Evolutionary conservation across 1,140 invertebrate species (phyloP).

Genomic region (Drosophila dunni): DNA sequence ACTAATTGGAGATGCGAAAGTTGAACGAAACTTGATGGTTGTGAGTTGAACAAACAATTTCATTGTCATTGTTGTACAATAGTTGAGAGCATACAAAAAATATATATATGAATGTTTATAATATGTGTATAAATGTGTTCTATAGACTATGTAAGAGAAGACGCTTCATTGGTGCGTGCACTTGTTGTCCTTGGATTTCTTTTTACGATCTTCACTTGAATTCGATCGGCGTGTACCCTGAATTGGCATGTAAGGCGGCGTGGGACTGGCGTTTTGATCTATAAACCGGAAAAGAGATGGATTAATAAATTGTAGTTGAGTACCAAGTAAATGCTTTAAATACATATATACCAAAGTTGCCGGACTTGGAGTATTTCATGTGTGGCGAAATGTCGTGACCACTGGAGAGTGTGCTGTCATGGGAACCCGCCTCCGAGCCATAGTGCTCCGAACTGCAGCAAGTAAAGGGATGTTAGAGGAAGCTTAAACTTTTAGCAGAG

Average conservation of each 20-base stretch:
- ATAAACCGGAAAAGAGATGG: slow-evolving; percentile 13
- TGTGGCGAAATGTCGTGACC: slow-evolving; percentile 69
- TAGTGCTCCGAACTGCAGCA: slow-evolving; percentile 62
- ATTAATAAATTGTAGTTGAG: slow-evolving; percentile 9
- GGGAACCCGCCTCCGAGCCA: slow-evolving; percentile 67
- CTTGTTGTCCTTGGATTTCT: slow-evolving; percentile 85
- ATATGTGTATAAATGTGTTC: slow-evolving; percentile 12
- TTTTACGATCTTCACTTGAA: slow-evolving; percentile 85
- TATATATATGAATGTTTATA: slow-evolving; percentile 20
- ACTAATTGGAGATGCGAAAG: slow-evolving; percentile 41
- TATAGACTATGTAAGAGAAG: slow-evolving; percentile 4
- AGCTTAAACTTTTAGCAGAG: no score
- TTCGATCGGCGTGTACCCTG: slow-evolving; percentile 89
- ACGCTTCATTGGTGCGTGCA: slow-evolving; percentile 82
- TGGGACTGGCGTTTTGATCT: slow-evolving; percentile 86
- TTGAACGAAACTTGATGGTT: slow-evolving; percentile 26
- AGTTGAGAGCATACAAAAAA: slow-evolving; percentile 40
- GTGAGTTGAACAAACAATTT: slow-evolving; percentile 62
- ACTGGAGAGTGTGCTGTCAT: slow-evolving; percentile 70
- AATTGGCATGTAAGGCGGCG: slow-evolving; percentile 91
- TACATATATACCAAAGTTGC: slow-evolving; percentile 84
- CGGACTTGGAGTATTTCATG: slow-evolving; percentile 79
- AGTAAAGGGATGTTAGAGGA: neutral
- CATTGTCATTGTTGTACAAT: slow-evolving; percentile 56
- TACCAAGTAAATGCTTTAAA: slow-evolving; percentile 30